Evolutionary conservation across 2,797 vertebrate species (phyloP).

Genomic region (Muraenolepis orangiensis): DNA sequence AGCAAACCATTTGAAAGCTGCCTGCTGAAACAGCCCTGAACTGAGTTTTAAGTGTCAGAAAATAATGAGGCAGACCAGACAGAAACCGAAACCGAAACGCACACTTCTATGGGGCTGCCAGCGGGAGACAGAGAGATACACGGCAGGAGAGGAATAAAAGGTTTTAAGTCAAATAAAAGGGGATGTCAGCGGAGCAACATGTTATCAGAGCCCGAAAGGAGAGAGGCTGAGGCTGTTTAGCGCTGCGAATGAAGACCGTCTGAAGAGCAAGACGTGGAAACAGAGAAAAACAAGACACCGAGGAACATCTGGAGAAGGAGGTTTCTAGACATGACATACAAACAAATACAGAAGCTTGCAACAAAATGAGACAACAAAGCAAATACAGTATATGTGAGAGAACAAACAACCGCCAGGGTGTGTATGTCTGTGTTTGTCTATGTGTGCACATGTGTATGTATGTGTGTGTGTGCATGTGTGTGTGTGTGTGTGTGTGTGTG

Average conservation of each 20-base stretch:
- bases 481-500: too few relatives aligned
- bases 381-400: not conserved
- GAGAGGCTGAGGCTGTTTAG: slow-evolving; percentile 9
- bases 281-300: not conserved
- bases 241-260: not conserved
- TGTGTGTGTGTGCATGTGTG: too few relatives aligned
- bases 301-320: not conserved
- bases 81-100: not conserved
- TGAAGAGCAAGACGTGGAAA: slow-evolving; percentile 6
- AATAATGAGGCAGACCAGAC: not conserved
- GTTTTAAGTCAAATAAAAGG: not conserved
- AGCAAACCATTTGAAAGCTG: slow-evolving; percentile 54
- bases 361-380: not conserved
- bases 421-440: not conserved
- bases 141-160: slow-evolving; percentile 7
- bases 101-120: not conserved
- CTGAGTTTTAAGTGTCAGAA: slow-evolving; percentile 47
- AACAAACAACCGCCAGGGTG: not conserved
- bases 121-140: slow-evolving; percentile 4
- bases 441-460: too few relatives aligned
- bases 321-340: not conserved
- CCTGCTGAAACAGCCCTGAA: slow-evolving; percentile 56
- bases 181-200: slow-evolving; percentile 21
- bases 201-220: slow-evolving; percentile 24
- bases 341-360: not conserved